phyloP scores from a whole-genome alignment of 2,113 vertebrate species.

The Emydocephalus ijimae region DNA sequence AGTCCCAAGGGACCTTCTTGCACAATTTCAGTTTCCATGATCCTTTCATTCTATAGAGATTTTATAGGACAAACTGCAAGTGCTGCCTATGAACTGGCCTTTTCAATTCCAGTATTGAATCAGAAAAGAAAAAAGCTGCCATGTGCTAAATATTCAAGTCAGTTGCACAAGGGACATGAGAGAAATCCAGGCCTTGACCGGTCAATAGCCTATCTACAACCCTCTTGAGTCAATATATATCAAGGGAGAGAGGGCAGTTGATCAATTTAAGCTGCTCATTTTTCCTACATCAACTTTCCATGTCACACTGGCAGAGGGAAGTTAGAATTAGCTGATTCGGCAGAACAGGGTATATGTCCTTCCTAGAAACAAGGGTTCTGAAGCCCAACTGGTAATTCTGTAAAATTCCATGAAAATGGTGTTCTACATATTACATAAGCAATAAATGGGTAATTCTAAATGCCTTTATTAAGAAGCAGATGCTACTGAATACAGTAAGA shows the following conservation, averaged over 20 bases:
- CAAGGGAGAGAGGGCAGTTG: not conserved
- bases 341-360: not conserved
- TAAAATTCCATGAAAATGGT: not conserved
- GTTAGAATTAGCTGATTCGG: not conserved
- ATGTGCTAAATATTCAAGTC: not conserved
- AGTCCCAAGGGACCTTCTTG: not conserved
- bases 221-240: not conserved
- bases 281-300: not conserved
- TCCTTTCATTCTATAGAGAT: not conserved
- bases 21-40: not conserved
- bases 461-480: not conserved
- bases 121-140: not conserved
- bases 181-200: not conserved
- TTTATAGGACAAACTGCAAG: not conserved
- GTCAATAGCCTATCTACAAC: not conserved
- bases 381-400: not conserved
- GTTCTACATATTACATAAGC: not conserved
- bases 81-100: not conserved
- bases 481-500: not conserved
- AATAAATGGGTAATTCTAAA: not conserved
- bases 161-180: not conserved
- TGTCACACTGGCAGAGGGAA: not conserved
- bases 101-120: not conserved
- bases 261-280: not conserved
- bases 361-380: not conserved